These are phyloP conservation scores for Schizotus pectinicornis DNA, from an alignment of 2,888 invertebrate genomes.

Conservation along the genomic window DNA sequence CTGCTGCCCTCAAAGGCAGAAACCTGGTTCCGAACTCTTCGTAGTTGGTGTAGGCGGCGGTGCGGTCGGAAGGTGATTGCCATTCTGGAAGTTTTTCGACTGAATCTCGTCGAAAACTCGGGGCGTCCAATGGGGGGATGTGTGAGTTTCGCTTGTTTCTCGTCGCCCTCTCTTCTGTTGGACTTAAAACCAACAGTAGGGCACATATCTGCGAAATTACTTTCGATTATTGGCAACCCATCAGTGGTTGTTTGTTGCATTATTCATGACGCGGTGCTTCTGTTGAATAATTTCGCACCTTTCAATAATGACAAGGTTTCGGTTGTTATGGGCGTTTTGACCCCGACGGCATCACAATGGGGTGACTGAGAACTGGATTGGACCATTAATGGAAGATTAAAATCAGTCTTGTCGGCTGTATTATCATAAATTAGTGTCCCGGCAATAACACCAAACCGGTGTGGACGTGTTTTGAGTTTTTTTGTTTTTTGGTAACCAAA, in stretches of 20 bases:
- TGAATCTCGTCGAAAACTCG: slow-evolving; percentile 57
- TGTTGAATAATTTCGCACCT: slow-evolving; percentile 1
- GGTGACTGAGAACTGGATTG: slow-evolving; percentile 3
- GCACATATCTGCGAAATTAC: slow-evolving; percentile 46
- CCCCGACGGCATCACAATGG: not conserved
- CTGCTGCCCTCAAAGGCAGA: slow-evolving; percentile 75
- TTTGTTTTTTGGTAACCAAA: not conserved
- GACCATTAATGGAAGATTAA: not conserved
- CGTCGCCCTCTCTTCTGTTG: slow-evolving; percentile 43
- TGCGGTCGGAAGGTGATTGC: slow-evolving; percentile 37
- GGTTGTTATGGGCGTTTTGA: not conserved
- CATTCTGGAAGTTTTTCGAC: slow-evolving; percentile 58
- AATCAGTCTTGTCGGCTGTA: slow-evolving; percentile 5
- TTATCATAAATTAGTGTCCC: slow-evolving; percentile 9
- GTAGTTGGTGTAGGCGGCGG: slow-evolving; percentile 40
- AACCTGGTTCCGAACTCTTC: slow-evolving; percentile 56
- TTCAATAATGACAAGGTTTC: no score
- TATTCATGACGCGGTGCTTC: no score
- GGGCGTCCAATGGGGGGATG: slow-evolving; percentile 46
- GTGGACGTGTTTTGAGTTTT: slow-evolving; percentile 1
- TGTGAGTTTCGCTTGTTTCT: slow-evolving; percentile 43
- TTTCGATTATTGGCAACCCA: no score
- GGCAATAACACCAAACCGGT: slow-evolving; percentile 6
- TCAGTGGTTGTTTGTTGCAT: slow-evolving; percentile 9
- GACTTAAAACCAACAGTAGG: slow-evolving; percentile 42